Conservation (phyloP, 2,797 vertebrate species). For the Anguilla obscura region DNA sequence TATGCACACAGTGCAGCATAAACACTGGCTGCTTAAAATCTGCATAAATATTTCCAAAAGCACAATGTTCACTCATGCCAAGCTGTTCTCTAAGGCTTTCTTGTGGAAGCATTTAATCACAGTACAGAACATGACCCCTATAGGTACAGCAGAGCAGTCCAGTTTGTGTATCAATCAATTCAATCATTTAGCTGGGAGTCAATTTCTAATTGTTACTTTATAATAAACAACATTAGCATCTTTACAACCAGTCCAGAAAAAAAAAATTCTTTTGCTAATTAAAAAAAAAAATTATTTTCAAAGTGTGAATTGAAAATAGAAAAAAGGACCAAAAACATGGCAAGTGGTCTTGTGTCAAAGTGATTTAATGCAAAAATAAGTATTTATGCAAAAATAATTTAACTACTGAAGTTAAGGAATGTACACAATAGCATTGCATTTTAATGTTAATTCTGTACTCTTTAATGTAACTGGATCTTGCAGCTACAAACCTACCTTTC, state of each 20-base stretch:
- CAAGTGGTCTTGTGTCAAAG: background rate
- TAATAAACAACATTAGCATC: background rate
- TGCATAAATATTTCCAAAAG: slow-evolving; percentile 11
- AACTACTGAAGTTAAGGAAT: background rate
- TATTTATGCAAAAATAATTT: background rate
- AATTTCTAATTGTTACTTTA: background rate
- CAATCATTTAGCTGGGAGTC: background rate
- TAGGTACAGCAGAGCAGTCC: background rate
- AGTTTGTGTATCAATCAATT: background rate
- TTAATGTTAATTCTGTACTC: background rate
- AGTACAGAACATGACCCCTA: background rate
- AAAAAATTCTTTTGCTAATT: background rate
- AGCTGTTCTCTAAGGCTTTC: slow-evolving; percentile 36
- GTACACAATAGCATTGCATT: background rate
- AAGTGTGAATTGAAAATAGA: background rate
- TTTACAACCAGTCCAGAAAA: background rate
- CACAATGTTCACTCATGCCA: slow-evolving; percentile 36
- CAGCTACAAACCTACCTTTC: background rate
- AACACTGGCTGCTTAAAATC: slow-evolving; percentile 29
- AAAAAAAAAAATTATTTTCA: background rate
- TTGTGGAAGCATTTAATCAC: slow-evolving; percentile 33
- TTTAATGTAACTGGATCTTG: background rate
- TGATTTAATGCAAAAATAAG: background rate
- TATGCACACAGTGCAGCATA: background rate
- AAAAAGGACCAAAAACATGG: background rate